Base-by-base conservation (phyloP, 2,113 vertebrate genomes). In the Aptenodytes patagonicus region DNA sequence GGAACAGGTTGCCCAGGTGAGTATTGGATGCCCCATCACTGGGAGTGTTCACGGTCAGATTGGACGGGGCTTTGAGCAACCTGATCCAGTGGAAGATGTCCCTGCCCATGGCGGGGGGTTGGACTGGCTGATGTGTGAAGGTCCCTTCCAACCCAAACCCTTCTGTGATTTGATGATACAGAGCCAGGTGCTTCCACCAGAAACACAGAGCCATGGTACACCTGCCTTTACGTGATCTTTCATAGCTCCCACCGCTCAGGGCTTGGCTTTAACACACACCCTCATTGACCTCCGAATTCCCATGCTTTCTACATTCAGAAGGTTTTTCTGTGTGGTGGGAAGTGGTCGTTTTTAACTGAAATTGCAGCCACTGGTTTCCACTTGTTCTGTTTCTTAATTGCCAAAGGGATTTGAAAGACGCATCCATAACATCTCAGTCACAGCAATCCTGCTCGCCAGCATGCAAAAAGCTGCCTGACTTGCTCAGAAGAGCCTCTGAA, bases 41-140 rank as follows among this genome's bases (percentile, higher is more conserved):
- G 31, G 29, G 38, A 70, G 31, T 3, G 65, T 46, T 44, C 46
- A 58, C 44, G 21, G 24, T 3, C 51, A 68, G 47, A 47, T 0
- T 79, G 68, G 47, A 77, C 0, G 0, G 0, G 2, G 24, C 49
- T 83, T 54, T 12, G 64, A 87, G 58, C 62, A 60, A 3, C 26
- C 26, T 70, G 40, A 14, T 2, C 3, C 1, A 18, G 40, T 9
- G 12, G 16, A 52, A 93, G 44, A 5, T 31, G 18, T 26, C 28
- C 26, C n/a, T 28, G 32, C 3, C 28, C 47, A 13, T 1, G 11
- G 49, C 11, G 6, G 10, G 26, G 7, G 9, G 8, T 22, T 13
- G 68, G 6, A 88, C 25, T 26, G 21, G 34, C 20, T 34, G 26
- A 11, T 38, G 25, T 73, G 26, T 58, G 47, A 81, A 65, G 15